Conservation (phyloP, 2,113 vertebrate species). For the Tetrax tetrax region DNA sequence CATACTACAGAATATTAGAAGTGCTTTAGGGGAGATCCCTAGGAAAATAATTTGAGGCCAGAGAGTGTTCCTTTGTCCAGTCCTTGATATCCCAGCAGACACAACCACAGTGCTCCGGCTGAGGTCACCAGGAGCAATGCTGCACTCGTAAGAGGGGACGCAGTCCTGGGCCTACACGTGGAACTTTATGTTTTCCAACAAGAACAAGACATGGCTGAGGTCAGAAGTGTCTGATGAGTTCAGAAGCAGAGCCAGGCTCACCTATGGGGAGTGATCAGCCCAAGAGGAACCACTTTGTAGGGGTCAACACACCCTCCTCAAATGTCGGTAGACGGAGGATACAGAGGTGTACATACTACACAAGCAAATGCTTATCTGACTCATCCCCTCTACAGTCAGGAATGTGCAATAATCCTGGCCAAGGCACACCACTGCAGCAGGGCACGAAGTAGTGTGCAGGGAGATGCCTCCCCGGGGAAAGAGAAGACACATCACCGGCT, state of each 20-base stretch:
- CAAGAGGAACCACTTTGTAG: background rate
- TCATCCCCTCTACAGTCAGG: background rate
- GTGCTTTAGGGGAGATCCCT: background rate
- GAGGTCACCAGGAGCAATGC: background rate
- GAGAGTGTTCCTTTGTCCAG: rapidly evolving
- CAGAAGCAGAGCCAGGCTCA: background rate
- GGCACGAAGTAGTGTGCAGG: rapidly evolving
- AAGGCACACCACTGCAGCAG: background rate
- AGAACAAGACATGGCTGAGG: background rate
- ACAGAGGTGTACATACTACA: background rate
- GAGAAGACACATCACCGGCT: background rate
- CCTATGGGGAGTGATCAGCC: background rate
- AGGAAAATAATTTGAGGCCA: background rate
- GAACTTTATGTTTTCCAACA: rapidly evolving
- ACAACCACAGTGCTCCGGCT: rapidly evolving
- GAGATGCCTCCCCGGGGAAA: background rate
- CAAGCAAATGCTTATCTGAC: background rate
- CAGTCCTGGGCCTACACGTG: background rate
- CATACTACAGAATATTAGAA: background rate
- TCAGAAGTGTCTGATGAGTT: background rate
- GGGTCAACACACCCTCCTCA: background rate
- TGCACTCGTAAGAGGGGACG: background rate
- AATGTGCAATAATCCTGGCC: background rate
- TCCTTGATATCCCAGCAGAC: background rate
- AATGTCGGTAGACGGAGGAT: rapidly evolving